phyloP scores from a whole-genome alignment of 30 jellyfish, hydroid and myxozoan species.

The Hydractinia echinata region DNA sequence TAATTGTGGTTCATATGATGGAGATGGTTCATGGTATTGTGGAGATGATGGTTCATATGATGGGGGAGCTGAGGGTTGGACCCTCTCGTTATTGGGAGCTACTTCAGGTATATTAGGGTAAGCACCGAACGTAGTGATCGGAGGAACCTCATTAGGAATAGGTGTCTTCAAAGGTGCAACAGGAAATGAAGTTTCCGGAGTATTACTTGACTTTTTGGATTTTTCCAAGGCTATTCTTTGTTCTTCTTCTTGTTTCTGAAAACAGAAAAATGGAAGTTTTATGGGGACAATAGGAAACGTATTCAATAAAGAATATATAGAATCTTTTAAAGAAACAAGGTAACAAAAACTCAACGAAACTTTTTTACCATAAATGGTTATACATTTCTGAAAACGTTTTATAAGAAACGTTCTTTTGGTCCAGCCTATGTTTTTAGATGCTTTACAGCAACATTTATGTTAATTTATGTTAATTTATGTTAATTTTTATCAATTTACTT shows the following conservation, averaged over 20 bases:
- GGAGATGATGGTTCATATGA: background rate
- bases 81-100: background rate
- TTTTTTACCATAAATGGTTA: no score
- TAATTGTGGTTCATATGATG: constrained; percentile 1
- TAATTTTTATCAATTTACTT: no score
- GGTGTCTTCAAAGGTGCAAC: background rate
- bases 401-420: no score
- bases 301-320: no score
- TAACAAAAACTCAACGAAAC: no score
- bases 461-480: no score
- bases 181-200: background rate
- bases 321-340: no score
- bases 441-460: no score
- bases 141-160: background rate
- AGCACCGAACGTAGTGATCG: background rate
- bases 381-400: no score
- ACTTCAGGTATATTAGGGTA: background rate
- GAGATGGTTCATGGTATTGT: background rate
- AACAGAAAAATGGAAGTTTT: no score
- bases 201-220: background rate
- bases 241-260: background rate
- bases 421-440: no score
- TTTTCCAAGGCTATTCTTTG: background rate
- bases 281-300: no score
- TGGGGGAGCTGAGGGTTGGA: constrained; percentile 25